Evolutionary conservation across 1,140 invertebrate genomes (phyloP).

Genomic region (Drosophila albomicans): DNA sequence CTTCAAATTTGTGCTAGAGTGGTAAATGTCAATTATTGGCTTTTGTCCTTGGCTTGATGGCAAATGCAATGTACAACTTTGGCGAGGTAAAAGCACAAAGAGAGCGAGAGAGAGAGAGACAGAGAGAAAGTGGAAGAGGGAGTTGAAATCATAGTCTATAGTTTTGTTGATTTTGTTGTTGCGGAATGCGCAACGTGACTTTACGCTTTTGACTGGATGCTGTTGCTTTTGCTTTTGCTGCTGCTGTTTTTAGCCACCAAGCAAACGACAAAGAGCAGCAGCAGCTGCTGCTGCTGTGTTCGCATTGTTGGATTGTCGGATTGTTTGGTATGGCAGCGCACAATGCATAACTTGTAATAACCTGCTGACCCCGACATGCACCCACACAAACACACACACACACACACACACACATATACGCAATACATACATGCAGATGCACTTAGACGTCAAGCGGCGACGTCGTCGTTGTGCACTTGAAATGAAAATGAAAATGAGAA

Average conservation of each 20-base stretch:
- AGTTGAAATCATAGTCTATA: slow-evolving; percentile 17
- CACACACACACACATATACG: background rate
- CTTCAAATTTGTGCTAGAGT: too few relatives aligned
- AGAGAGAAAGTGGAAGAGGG: background rate
- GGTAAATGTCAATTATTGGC: slow-evolving; percentile 44
- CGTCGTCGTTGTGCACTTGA: slow-evolving; percentile 49
- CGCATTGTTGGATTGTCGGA: slow-evolving; percentile 7
- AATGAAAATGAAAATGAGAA: slow-evolving; percentile 46
- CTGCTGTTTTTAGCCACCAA: too few relatives aligned
- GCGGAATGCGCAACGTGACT: slow-evolving; percentile 35
- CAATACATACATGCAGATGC: slow-evolving; percentile 26
- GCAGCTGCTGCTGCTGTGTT: slow-evolving; percentile 9
- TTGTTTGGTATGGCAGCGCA: slow-evolving; percentile 18
- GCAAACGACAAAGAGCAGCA: slow-evolving; percentile 3
- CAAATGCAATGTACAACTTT: slow-evolving; percentile 34
- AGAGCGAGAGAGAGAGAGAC: background rate
- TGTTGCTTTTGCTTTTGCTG: background rate
- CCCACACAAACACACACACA: background rate
- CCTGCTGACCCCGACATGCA: slow-evolving; percentile 58
- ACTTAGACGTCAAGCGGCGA: slow-evolving; percentile 45
- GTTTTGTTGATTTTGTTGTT: slow-evolving; percentile 12
- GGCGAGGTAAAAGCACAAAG: background rate
- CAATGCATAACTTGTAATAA: slow-evolving; percentile 76
- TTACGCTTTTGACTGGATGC: slow-evolving; percentile 14
- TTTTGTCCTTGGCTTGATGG: slow-evolving; percentile 24